Conservation (phyloP, 2,113 vertebrate species). For the Stigmatopora nigra region DNA sequence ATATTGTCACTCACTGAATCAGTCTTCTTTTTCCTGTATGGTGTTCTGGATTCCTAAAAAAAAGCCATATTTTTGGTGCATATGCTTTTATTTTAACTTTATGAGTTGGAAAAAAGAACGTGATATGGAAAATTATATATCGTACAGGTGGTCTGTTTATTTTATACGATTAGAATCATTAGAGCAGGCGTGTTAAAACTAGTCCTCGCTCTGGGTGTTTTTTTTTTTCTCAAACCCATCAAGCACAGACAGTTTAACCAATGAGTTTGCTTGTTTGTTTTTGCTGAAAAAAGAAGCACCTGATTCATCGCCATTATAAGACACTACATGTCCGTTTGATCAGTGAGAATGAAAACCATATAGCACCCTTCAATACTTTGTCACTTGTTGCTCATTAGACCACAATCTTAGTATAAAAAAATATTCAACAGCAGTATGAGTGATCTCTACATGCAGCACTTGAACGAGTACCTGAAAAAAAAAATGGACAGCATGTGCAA, state of each 20-base stretch:
- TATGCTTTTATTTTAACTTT: too few relatives aligned
- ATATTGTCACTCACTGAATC: constrained; percentile 12
- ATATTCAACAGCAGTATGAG: neutral
- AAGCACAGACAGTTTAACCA: too few relatives aligned
- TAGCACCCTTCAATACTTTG: neutral
- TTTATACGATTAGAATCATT: neutral
- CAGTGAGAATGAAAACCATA: neutral
- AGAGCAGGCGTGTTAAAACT: too few relatives aligned
- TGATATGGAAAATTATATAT: neutral
- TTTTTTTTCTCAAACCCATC: too few relatives aligned
- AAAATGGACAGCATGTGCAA: neutral
- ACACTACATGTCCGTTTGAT: too few relatives aligned
- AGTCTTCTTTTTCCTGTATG: neutral
- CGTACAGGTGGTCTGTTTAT: constrained; percentile 8
- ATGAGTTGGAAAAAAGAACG: too few relatives aligned
- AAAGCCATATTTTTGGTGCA: neutral
- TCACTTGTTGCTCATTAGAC: neutral
- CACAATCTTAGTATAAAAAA: neutral
- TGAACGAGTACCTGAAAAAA: neutral
- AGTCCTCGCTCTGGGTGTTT: too few relatives aligned
- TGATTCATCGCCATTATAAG: too few relatives aligned
- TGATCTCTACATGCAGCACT: too few relatives aligned
- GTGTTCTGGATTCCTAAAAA: constrained; percentile 10
- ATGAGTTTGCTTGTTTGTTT: too few relatives aligned
- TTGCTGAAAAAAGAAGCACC: too few relatives aligned